Base-by-base conservation (phyloP, 2,113 vertebrate species). In the Salvator merianae region DNA sequence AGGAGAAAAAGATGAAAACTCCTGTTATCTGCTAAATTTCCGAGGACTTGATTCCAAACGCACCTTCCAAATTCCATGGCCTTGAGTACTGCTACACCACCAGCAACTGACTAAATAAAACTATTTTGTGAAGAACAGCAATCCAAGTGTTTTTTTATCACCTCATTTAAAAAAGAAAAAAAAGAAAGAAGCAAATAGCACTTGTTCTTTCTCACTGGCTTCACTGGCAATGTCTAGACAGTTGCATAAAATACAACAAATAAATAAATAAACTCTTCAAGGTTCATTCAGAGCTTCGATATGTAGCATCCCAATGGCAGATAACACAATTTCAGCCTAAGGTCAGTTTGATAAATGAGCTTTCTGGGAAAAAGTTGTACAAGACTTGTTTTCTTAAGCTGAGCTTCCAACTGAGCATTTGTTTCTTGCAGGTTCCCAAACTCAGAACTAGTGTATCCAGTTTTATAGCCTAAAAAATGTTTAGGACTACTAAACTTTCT, bases 161-260 rank as follows among this genome's bases (percentile, higher is more conserved):
- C 28, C 40, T 10, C 69, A 72, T 71, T 40, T 32, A 47, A 81
- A 55, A 10, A 74, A 47, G 12, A 50, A 69, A 62, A 59, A 32
- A 74, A 5, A 85, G 43, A 13, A 77, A 63, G 69, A 82, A 89
- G 81, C 10, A 66, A 78, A 82, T 59, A 62, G 53, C 81, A 83
- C 69, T 72, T 7, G 85, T 85, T 85, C 81, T 68, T 75, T 82
- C 66, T 77, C 62, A 55, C 66, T 40, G 1, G 79, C 83, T 87
- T 43, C 86, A 87, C n/a, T 50, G 68, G 43, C 30, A 66, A 71
- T 87, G 89, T 91, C 89, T 90, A 90, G 77, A 90, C 65, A 86
- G 83, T 85, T 74, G 73, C 26, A 79, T 65, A 65, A 87, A 83
- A 76, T 34, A 18, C 32, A 77, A 65, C 70, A 24, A 22, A 1